A percentile compares a stretch with the other conserved stretches of the same genome.
These are phyloP conservation scores for Semaprochilodus insignis DNA, from an alignment of 2,797 vertebrate genomes.

Conservation along the genomic window DNA sequence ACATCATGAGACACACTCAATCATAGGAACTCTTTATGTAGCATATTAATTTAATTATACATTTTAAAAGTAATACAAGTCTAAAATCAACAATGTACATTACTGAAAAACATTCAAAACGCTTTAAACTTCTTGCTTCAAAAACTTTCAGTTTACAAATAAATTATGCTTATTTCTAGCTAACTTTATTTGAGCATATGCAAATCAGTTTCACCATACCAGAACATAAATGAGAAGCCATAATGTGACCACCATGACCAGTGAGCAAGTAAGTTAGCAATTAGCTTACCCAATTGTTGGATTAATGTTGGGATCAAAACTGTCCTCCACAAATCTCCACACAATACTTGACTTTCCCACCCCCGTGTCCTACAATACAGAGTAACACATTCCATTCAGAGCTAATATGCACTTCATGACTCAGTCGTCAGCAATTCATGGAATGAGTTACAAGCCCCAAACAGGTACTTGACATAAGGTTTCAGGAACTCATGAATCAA, in stretches of 20 bases:
- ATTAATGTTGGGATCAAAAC: conserved; percentile 98
- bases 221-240: not conserved
- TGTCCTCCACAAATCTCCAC: conserved; percentile 96
- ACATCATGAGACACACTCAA: not conserved
- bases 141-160: not conserved
- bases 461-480: no score
- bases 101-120: no score
- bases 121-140: not conserved
- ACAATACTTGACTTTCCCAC: conserved; percentile 91
- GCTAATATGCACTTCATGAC: not conserved
- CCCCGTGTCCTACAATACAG: conserved; percentile 79
- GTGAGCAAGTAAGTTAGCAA: not conserved
- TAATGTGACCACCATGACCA: not conserved
- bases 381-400: conserved; percentile 43
- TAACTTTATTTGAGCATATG: not conserved
- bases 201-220: not conserved
- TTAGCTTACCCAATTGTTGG: conserved; percentile 94
- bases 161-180: not conserved
- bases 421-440: not conserved
- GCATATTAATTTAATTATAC: not conserved
- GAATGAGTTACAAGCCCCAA: no score
- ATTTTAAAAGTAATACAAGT: not conserved
- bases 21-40: not conserved
- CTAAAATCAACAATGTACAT: not conserved
- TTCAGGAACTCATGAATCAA: no score